Percentiles rank a stretch among this genome's conserved stretches.
Conservation (phyloP, 2,113 vertebrate species). For the Panthera leo region DNA sequence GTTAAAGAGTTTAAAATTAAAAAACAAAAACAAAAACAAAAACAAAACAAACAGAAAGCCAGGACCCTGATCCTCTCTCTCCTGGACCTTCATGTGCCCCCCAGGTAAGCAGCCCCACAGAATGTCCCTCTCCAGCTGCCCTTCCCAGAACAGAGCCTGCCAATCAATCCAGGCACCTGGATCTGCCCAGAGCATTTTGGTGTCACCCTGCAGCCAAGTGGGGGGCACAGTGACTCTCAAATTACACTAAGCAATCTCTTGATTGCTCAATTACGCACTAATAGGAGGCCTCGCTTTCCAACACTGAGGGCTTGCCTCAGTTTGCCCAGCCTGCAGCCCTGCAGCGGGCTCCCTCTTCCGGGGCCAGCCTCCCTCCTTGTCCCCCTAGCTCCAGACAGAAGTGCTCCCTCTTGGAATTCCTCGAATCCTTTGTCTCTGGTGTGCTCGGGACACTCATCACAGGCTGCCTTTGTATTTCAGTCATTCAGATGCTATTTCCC, state of each 20-base stretch:
- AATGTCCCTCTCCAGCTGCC: background rate
- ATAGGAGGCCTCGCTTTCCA: slow-evolving; percentile 62
- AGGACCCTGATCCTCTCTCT: background rate
- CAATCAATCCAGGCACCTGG: background rate
- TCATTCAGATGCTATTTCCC: background rate
- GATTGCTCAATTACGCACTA: slow-evolving; percentile 68
- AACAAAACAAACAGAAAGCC: background rate
- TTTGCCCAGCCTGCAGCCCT: slow-evolving; percentile 7
- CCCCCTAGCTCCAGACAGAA: background rate
- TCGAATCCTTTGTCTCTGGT: slow-evolving; percentile 62
- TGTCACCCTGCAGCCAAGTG: slow-evolving; percentile 53
- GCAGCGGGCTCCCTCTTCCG: background rate
- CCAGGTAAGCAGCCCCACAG: background rate
- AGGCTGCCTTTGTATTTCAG: slow-evolving; percentile 54
- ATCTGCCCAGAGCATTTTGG: background rate
- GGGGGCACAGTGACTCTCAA: slow-evolving; percentile 57
- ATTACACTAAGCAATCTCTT: slow-evolving; percentile 59
- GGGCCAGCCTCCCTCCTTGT: background rate
- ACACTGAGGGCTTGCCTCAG: slow-evolving; percentile 42
- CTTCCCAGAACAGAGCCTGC: background rate
- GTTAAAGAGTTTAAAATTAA: slow-evolving; percentile 56
- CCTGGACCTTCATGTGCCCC: background rate
- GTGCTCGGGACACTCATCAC: slow-evolving; percentile 45
- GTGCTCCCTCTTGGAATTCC: slow-evolving; percentile 24
- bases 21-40: background rate